These are phyloP conservation scores for Acronicta aceris DNA, from an alignment of 2,888 invertebrate genomes.

Conservation along the genomic window DNA sequence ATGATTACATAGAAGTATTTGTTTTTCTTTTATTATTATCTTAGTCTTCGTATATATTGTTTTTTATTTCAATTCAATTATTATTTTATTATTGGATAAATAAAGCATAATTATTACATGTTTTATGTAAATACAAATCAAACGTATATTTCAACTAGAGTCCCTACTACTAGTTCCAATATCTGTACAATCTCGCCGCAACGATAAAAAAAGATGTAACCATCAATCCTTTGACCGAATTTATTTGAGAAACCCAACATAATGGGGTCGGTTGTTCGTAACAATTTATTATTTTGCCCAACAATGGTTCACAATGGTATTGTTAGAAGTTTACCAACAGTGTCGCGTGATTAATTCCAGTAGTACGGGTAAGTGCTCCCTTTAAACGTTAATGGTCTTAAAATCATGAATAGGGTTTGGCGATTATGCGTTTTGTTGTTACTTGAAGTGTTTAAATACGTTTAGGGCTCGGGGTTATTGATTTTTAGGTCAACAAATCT, in stretches of 20 bases:
- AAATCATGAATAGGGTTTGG: conserved; percentile 47
- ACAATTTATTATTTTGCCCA: conserved; percentile 64
- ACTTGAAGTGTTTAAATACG: conserved; percentile 39
- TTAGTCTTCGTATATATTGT: no score
- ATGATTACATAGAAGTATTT: no score
- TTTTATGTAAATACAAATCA: conserved; percentile 8
- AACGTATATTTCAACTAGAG: conserved; percentile 2
- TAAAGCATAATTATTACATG: background rate
- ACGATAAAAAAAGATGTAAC: conserved; percentile 69
- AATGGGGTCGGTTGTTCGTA: conserved; percentile 59
- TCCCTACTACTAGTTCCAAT: conserved; percentile 33
- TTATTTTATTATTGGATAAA: no score
- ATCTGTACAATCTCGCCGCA: conserved; percentile 49
- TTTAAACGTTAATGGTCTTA: conserved; percentile 55
- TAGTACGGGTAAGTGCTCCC: conserved; percentile 78
- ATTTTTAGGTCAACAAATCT: background rate
- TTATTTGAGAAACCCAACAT: conserved; percentile 73
- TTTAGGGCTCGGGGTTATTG: conserved; percentile 8
- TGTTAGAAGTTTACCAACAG: conserved; percentile 87
- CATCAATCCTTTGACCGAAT: conserved; percentile 74
- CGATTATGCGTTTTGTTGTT: conserved; percentile 45
- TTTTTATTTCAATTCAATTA: no score
- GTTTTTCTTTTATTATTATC: no score
- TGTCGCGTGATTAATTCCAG: conserved; percentile 83
- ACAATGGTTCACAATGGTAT: conserved; percentile 74